Base-by-base conservation (phyloP, 2,888 invertebrate species). In the Tiphia femorata region DNA sequence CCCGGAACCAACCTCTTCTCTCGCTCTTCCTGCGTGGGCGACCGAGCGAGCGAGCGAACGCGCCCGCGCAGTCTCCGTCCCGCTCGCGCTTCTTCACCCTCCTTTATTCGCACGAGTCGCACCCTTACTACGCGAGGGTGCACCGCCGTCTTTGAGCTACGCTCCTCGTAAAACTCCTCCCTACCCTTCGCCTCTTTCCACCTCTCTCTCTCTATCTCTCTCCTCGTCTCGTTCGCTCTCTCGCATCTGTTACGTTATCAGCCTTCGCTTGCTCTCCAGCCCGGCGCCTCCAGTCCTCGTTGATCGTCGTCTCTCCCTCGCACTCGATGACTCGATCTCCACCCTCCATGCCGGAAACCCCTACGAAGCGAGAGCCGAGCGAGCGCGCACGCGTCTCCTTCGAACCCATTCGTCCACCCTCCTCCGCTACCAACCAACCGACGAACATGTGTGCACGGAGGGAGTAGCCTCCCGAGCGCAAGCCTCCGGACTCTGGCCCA, bases 391-490 rank as follows among this genome's bases (percentile, higher is more conserved):
- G 71, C 65, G 70, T 58, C 56, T 52, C 58, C 62, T n/a, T n/a
- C n/a, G n/a, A n/a, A 52, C 51, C 61, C 62, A 59, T 54, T 58
- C 62, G 61, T 62, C 54, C 64, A 67, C 57, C 70, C 67, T 68
- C 64, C 48, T 58, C 60, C 59, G 25, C 54, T 56, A 52, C 53
- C 53, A 19, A 12, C 27, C 38, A 14, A 62, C 46, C 35, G 44
- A 37, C 62, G 44, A n/a, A n/a, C n/a, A n/a, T n/a, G n/a, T n/a
- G n/a, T n/a, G n/a, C n/a, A 46, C 14, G 25, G 16, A 25, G 33
- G 40, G 33, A 42, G 49, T 37, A n/a, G 25, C n/a, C 25, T 30
- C 46, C 41, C 23, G 16, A 0, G 16, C 29, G 23, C n/a, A 33
- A 25, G 42, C 17, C 19, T 25, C 19, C 5, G 10, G 27, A 16